Evolutionary conservation across 2,797 vertebrate genomes (phyloP), one percentile per base, ranked within the genome.

Genomic region (Siniperca scherzeri): DNA sequence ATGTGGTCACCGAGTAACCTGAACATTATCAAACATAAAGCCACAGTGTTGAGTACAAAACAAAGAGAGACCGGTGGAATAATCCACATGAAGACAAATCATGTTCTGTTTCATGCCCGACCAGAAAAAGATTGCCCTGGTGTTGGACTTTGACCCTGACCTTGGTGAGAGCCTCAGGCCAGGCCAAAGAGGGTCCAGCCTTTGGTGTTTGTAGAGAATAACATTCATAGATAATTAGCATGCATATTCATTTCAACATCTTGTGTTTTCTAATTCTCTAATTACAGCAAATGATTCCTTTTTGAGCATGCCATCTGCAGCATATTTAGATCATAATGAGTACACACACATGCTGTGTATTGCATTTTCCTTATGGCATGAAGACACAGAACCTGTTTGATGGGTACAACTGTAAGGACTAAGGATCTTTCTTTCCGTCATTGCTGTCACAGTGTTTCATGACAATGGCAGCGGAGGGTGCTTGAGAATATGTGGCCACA

Each of bases 81-180:
- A 25, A 48, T 25, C 36, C 57, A 48, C 46, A 16, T 25, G 10
- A 25, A 19, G 22, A 36, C 48, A 56, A 21, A 1, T 14, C 56
- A 17, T n/a, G 30, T 22, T 68, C 25, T 64, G 55, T 42, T 56
- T 27, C 38, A 69, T 77, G 25, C 7, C 6, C 1, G 4, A 46
- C 0, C 52, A 74, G 56, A 66, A 42, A 55, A 65, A 40, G 25
- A 53, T 1, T 8, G 48, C 42, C 74, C 65, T 14, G 16, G 19
- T 25, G 8, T n/a, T 88, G 55, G 87, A 73, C 80, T 87, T 80
- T 85, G 74, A 87, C 76, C 70, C 61, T 57, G 56, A 72, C 33
- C 74, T 70, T 33, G 7, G 48, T 36, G 38, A 53, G 10, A 14
- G 40, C 60, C 42, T 59, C 17, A 5, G 64, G 67, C 17, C 16